Base-by-base conservation (phyloP, 1,140 invertebrate species). In the Pseudomyrmex dendroicus region DNA sequence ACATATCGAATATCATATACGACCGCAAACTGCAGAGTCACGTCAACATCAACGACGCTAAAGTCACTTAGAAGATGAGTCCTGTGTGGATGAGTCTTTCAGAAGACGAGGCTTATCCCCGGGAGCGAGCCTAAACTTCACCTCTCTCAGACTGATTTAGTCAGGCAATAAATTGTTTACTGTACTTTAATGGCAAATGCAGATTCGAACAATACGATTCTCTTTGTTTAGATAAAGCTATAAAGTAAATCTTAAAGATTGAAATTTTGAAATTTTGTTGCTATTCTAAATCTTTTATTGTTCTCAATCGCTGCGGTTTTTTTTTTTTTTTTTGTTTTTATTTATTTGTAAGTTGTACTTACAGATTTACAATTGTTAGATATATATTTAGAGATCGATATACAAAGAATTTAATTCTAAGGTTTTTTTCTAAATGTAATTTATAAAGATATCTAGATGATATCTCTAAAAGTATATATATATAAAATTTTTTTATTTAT, bases 391-490 rank as follows among this genome's bases (percentile, higher is more conserved):
- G 35, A 35, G 4, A 35, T 35, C 5, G 5, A 7, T 35, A 7
- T 35, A 35, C 7, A 35, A 35, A 35, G 35, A 35, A 7, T 35
- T 35, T 35, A 35, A 68, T 59, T 67, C 67, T n/a, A 68, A 68
- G 15, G n/a, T 56, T 56, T n/a, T 66, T 68, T 77, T 67, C 46
- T 67, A 62, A 64, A 56, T 68, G 66, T 77, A 66, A 48, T n/a
- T 77, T 54, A 25, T 20, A 59, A 46, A 62, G 9, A 67, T 77
- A 67, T 67, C 9, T 67, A 46, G 25, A 52, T 46, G 9, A 62
- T 35, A 66, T 52, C 35, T 77, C 22, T 5, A 13, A 46, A 56
- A 76, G 54, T 46, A 54, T 54, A 13, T 66, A 48, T 17, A 48
- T 17, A 17, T n/a, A 0, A 22, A 20, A 66, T 66, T 46, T 52